A percentile compares a stretch with the other conserved stretches of the same genome.
phyloP scores from a whole-genome alignment of 1,140 invertebrate species.

The Megalopta genalis region DNA sequence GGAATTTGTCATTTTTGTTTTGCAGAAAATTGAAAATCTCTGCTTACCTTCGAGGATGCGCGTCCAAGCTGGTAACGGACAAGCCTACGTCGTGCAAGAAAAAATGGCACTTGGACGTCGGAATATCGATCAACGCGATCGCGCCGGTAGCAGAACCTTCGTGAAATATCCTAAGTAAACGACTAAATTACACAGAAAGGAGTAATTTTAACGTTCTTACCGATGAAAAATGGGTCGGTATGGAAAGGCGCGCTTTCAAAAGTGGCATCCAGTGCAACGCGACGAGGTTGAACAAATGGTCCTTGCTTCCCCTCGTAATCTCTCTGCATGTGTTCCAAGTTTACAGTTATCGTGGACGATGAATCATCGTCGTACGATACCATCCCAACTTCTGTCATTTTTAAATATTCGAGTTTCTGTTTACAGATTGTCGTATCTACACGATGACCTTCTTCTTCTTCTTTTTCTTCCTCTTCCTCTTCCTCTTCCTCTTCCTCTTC shows the following conservation, averaged over 20 bases:
- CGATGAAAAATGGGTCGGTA: conserved; percentile 51
- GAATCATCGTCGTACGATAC: background rate
- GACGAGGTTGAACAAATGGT: background rate
- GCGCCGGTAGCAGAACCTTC: conserved; percentile 52
- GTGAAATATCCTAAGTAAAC: background rate
- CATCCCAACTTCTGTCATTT: background rate
- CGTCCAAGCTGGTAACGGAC: conserved; percentile 54
- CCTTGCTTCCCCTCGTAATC: background rate
- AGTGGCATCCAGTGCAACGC: conserved; percentile 37
- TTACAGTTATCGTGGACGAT: conserved; percentile 29
- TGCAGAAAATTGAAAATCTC: background rate
- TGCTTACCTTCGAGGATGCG: conserved; percentile 58
- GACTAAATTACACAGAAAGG: background rate
- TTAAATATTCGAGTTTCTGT: background rate
- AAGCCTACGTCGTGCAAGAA: conserved; percentile 35
- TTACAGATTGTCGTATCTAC: background rate
- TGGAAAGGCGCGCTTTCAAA: conserved; percentile 22
- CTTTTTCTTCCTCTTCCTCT: background rate
- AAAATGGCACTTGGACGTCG: conserved; percentile 51
- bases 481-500: background rate
- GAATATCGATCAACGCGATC: conserved; percentile 60
- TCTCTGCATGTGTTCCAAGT: conserved; percentile 39
- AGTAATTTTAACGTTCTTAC: conserved; percentile 41
- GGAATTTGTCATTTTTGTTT: background rate
- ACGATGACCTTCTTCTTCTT: too few relatives aligned